Evolutionary conservation across 2,113 vertebrate species (phyloP).

Genomic region (Odocoileus virginianus): DNA sequence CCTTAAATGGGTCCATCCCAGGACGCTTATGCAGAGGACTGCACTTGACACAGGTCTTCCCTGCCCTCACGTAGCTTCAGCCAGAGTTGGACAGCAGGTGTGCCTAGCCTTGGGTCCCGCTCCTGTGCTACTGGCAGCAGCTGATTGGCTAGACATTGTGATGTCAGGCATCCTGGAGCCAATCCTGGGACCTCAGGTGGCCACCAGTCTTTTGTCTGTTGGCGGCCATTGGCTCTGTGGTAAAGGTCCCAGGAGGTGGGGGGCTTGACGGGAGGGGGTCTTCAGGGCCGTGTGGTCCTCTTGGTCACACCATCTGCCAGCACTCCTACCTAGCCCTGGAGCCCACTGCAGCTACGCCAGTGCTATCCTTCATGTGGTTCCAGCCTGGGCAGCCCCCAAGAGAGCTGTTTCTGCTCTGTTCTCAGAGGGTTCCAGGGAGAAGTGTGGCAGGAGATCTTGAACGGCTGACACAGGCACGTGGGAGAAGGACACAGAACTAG

Average conservation of each 20-base stretch:
- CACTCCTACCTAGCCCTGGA: neutral
- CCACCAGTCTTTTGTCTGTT: neutral
- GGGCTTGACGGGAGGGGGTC: neutral
- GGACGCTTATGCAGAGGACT: neutral
- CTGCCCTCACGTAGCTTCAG: neutral
- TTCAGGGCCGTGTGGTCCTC: neutral
- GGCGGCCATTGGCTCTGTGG: neutral
- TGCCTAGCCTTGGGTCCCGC: neutral
- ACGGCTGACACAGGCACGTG: neutral
- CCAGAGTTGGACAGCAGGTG: neutral
- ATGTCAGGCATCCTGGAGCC: neutral
- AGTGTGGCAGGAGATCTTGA: neutral
- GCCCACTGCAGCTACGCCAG: no score
- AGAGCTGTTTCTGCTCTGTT: neutral
- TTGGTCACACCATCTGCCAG: neutral
- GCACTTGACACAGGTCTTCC: neutral
- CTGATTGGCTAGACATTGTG: neutral
- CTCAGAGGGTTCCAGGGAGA: neutral
- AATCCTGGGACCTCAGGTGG: neutral
- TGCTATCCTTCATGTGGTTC: neutral
- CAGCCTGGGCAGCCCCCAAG: neutral
- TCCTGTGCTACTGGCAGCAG: neutral
- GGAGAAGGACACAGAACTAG: neutral
- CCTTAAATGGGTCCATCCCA: neutral
- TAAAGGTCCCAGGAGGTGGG: neutral